Percentiles rank a stretch among this genome's conserved stretches.
These are phyloP conservation scores for Syngnathoides biaculeatus DNA, from an alignment of 2,113 vertebrate species.

Conservation along the genomic window DNA sequence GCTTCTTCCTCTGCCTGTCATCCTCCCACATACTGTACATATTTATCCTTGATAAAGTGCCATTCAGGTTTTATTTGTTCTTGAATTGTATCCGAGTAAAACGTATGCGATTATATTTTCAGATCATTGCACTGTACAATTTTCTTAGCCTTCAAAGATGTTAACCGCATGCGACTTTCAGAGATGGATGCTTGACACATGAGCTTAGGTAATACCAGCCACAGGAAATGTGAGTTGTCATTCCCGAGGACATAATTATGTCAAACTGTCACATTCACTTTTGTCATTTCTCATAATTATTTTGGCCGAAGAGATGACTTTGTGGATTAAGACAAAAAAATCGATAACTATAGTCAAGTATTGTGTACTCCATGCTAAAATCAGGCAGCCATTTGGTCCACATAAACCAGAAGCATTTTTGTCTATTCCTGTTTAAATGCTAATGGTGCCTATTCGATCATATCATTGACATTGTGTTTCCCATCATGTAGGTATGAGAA, in stretches of 20 bases:
- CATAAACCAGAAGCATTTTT: not conserved
- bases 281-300: conserved; percentile 32
- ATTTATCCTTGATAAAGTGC: no score
- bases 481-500: conserved; percentile 81
- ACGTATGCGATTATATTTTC: no score
- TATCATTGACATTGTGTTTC: conserved; percentile 7
- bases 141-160: conserved; percentile 4
- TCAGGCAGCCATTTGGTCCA: not conserved
- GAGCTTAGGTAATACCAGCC: conserved; percentile 47
- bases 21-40: no score
- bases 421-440: not conserved
- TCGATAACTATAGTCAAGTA: conserved; percentile 25
- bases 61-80: no score
- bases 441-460: not conserved
- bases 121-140: no score
- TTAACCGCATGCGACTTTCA: conserved; percentile 42
- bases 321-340: conserved; percentile 8
- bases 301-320: conserved; percentile 10
- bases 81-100: no score
- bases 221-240: conserved; percentile 29
- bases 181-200: conserved; percentile 40
- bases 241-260: conserved; percentile 31
- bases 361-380: not conserved
- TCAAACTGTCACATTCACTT: conserved; percentile 48
- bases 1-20: no score